Evolutionary conservation across 2,797 vertebrate species (phyloP), one percentile per base, ranked within the genome.

Genomic region (Enteromius viviparus): DNA sequence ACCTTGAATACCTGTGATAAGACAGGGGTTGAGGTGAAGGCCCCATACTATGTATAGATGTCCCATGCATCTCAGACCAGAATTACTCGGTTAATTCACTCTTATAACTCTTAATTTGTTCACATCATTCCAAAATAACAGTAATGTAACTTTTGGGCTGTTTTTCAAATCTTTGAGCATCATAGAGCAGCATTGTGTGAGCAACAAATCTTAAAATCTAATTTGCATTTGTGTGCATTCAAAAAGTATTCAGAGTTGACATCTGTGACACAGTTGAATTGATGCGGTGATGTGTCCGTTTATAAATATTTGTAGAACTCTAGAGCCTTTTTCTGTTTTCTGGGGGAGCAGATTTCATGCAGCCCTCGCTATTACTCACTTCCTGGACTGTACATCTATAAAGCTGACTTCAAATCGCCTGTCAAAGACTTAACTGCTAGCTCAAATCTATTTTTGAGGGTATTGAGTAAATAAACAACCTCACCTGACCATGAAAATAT

Each of bases 1-100:
- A 26, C 12, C 21, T 74, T 69, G 70, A 66, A 58, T 23, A 64
- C 21, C 72, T 81, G 78, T 65, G 53, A 81, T 84, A 72, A 45
- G 53, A 69, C 26, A 74, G 14, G n/a, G 75, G 12, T 78, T 32
- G 58, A 58, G 14, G n/a, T 53, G 32, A 69, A 80, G 49, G 65
- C 34, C 47, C 34, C 47, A 42, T 14, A 45, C 6, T 21, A 40
- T 14, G 5, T 58, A 15, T 23, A 75, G 32, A 75, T 55, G 49
- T 72, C 26, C 26, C 58, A 64, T 78, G 26, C n/a, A 66, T 78
- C 26, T 65, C 42, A 32, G 42, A 78, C 26, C 21, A 49, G 62
- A 72, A 21, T 14, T 69, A 42, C 9, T 51, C 29, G 45, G 45
- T 53, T 34, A 74, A 34, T 53, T 34, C 17, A 53, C 17, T 32